Percentiles rank a stretch among this genome's conserved stretches.
phyloP scores from a whole-genome alignment of 2,113 vertebrate genomes.

The Tragelaphus buxtoni region DNA sequence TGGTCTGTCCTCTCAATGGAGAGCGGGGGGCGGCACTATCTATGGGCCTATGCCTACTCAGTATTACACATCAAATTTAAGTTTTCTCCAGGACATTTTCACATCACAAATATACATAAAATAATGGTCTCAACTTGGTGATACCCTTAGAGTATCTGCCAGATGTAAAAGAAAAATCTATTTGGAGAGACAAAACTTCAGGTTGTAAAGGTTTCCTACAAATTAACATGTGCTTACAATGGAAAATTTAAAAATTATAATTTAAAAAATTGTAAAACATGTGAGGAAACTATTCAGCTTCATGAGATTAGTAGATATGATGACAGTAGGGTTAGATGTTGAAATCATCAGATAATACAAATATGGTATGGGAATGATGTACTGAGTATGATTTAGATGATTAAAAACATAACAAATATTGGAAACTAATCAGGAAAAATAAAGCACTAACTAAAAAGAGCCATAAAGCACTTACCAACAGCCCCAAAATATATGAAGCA shows the following conservation, averaged over 20 bases:
- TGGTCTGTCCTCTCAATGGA: background rate
- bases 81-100: background rate
- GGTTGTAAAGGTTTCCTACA: background rate
- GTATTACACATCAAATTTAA: background rate
- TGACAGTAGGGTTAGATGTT: background rate
- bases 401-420: background rate
- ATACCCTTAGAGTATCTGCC: background rate
- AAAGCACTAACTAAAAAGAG: background rate
- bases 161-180: conserved; percentile 32
- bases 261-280: background rate
- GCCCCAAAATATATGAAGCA: background rate
- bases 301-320: background rate
- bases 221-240: background rate
- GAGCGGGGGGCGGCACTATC: background rate
- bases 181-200: background rate
- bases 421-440: background rate
- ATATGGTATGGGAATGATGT: background rate
- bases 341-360: background rate
- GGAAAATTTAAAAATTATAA: background rate
- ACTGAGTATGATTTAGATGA: background rate
- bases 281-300: background rate
- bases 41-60: background rate
- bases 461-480: background rate
- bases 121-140: background rate
- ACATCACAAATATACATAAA: background rate